Evolutionary conservation across 2,113 vertebrate genomes (phyloP).

Genomic region (Excalfactoria chinensis): DNA sequence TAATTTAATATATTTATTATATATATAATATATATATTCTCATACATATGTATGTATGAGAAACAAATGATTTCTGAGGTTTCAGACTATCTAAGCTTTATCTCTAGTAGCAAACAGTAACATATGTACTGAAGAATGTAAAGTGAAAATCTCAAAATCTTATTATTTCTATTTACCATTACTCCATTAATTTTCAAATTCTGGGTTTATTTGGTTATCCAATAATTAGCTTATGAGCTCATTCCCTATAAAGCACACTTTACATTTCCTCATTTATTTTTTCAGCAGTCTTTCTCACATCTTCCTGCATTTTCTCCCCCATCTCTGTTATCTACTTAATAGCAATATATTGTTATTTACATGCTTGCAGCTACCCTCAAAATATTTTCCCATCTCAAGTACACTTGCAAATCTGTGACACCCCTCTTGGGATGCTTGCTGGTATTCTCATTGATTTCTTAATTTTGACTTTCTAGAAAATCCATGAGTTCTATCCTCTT

Average conservation of each 20-base stretch:
- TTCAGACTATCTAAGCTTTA: not conserved
- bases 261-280: not conserved
- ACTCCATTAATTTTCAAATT: not conserved
- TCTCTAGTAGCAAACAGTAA: not conserved
- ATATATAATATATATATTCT: too few relatives aligned
- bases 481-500: not conserved
- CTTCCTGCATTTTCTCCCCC: not conserved
- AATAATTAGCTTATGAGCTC: not conserved
- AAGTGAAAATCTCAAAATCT: not conserved
- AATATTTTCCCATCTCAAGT: too few relatives aligned
- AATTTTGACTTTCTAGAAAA: not conserved
- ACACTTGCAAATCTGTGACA: not conserved
- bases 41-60: too few relatives aligned
- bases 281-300: not conserved
- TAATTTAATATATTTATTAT: too few relatives aligned
- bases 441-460: not conserved
- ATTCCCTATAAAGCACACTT: not conserved
- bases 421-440: not conserved
- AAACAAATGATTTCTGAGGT: not conserved
- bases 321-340: not conserved
- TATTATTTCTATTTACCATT: not conserved
- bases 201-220: not conserved
- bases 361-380: not conserved
- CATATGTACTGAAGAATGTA: not conserved
- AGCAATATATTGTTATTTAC: not conserved